Percentiles rank a stretch among this genome's conserved stretches.
phyloP scores from a whole-genome alignment of 92 coral and sea anemone species.

The Zoanthus sociatus region DNA sequence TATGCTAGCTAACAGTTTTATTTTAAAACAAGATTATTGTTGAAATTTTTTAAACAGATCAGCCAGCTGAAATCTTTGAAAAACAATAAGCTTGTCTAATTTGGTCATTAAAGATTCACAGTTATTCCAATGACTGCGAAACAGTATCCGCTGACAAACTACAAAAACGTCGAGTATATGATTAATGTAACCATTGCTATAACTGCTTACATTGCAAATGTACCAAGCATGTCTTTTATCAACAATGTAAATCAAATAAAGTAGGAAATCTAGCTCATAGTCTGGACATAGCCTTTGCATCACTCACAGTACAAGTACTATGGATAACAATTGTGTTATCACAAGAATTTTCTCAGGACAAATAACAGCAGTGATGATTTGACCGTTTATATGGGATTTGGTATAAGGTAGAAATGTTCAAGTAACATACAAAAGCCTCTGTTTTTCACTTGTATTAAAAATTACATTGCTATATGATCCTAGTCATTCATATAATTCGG shows the following conservation, averaged over 20 bases:
- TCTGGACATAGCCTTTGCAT: too few species aligned
- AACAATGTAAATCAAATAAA: too few species aligned
- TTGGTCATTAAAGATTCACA: not conserved
- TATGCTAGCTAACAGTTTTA: not conserved
- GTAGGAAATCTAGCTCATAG: not conserved
- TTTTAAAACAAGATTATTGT: not conserved
- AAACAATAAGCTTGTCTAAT: not conserved
- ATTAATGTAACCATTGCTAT: too few species aligned
- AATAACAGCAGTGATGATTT: not conserved
- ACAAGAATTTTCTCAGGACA: not conserved
- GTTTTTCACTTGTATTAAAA: not conserved
- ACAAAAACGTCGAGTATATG: too few species aligned
- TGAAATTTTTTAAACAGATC: not conserved
- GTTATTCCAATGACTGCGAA: not conserved
- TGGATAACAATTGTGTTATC: not conserved
- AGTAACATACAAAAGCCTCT: not conserved
- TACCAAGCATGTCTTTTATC: too few species aligned
- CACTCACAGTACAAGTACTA: too few species aligned
- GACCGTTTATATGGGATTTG: not conserved
- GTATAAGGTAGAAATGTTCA: not conserved
- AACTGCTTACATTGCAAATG: too few species aligned
- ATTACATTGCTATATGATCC: not conserved
- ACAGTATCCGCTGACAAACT: too few species aligned
- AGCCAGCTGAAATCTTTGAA: slow-evolving; percentile 42
- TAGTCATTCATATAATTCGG: not conserved